phyloP scores from a whole-genome alignment of 2,797 vertebrate species.

The Chrosomus eos region DNA sequence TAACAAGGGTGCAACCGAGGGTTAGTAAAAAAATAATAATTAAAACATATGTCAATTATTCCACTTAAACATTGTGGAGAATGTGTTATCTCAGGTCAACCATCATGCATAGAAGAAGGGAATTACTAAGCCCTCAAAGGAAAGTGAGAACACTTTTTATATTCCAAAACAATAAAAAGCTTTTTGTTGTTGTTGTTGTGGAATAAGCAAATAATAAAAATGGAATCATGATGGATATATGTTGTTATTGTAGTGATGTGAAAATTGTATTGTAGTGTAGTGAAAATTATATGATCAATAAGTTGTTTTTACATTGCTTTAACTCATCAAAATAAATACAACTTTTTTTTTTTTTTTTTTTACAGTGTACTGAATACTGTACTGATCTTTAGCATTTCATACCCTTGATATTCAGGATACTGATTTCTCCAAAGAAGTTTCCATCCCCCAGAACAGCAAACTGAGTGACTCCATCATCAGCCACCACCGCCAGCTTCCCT shows the following conservation, averaged over 20 bases:
- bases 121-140: background rate
- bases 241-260: background rate
- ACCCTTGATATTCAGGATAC: conserved; percentile 96
- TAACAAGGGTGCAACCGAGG: background rate
- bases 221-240: background rate
- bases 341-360: too few species aligned
- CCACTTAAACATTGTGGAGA: background rate
- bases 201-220: background rate
- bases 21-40: background rate
- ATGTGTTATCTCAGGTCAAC: background rate
- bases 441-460: conserved; percentile 87
- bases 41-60: background rate
- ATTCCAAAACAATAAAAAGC: background rate
- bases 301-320: too few species aligned
- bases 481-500: conserved; percentile 90
- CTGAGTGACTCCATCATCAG: conserved; percentile 87
- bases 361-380: background rate
- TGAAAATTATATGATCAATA: background rate
- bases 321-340: too few species aligned
- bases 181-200: background rate
- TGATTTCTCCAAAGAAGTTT: conserved; percentile 96
- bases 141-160: background rate
- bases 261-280: too few species aligned
- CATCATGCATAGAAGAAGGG: background rate
- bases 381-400: background rate